Evolutionary conservation across 2,113 vertebrate species (phyloP), one percentile per base, ranked within the genome.

Genomic region (Neoarius graeffei): DNA sequence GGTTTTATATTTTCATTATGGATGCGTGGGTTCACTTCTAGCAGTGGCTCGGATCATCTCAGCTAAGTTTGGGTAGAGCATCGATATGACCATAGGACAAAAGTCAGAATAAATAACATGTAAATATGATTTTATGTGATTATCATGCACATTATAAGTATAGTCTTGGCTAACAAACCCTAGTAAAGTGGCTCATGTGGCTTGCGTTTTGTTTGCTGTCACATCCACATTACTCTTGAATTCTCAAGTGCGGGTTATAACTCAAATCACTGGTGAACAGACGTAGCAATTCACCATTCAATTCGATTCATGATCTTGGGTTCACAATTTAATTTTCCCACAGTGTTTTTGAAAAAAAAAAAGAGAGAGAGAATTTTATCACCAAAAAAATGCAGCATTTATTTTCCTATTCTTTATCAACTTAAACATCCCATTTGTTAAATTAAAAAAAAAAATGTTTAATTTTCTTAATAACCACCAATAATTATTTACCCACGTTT

Each of bases 1-100:
- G 35, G 57, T 83, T 83, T 83, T 50, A 59, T 76, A 35, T 76
- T n/a, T 64, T 83, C 35, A 73, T 87, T 74, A 64, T 59, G 11
- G 62, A 56, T 86, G 64, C 30, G 8, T 52, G 19, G 19, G 76
- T 35, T 80, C 8, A 56, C 48, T 52, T 76, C 60, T n/a, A 86
- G 48, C 50, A 3, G 0, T 42, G 62, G 50, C 42, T 54, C 60
- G 10, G 27, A 35, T 56, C 76, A 86, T 67, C 66, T 67, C 27
- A 42, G 73, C 48, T 54, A 23, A 23, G 59, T 0, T 84, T 20
- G 54, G 20, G 30, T 42, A 48, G 54, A 81, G 54, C 79, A 7
- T 2, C 27, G n/a, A 81, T 81, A 20, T 59, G 56, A 59, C 52
- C 1, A 20, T 1, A 81, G 27, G 79, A 59, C 54, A 81, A 35